These are phyloP conservation scores for Leptura quadrifasciata DNA, from an alignment of 2,888 invertebrate species.

Conservation along the genomic window DNA sequence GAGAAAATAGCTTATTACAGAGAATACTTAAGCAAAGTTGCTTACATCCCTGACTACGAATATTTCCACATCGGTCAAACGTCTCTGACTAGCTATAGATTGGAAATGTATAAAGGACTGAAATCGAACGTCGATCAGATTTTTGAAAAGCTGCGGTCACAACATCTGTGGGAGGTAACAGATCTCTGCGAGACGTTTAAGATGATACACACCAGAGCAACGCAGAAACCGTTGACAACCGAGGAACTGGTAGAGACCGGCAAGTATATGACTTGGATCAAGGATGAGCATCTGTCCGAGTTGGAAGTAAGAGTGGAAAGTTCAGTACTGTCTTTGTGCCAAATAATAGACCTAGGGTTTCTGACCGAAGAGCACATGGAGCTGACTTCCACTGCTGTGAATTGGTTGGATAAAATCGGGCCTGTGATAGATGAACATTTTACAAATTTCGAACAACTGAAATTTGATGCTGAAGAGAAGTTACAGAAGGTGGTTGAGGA, in stretches of 20 bases:
- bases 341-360: conserved; percentile 85
- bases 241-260: conserved; percentile 88
- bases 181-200: conserved; percentile 84
- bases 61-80: conserved; percentile 81
- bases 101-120: conserved; percentile 77
- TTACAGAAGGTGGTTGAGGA: conserved; percentile 82
- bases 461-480: conserved; percentile 89
- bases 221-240: conserved; percentile 84
- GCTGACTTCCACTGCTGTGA: conserved; percentile 85
- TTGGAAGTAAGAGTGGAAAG: conserved; percentile 81
- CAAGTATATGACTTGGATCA: conserved; percentile 81
- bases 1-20: conserved; percentile 78
- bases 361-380: conserved; percentile 84
- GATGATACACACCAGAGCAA: conserved; percentile 80
- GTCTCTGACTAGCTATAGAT: conserved; percentile 78
- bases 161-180: conserved; percentile 80
- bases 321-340: conserved; percentile 80
- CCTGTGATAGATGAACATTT: conserved; percentile 88
- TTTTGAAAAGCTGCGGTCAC: conserved; percentile 78
- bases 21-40: conserved; percentile 76
- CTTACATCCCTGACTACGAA: conserved; percentile 79
- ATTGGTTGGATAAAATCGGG: conserved; percentile 87
- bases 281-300: conserved; percentile 81
- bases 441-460: conserved; percentile 84
- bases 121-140: conserved; percentile 77